Evolutionary conservation across 1,140 invertebrate genomes (phyloP).

Genomic region (Hestina assimilis): DNA sequence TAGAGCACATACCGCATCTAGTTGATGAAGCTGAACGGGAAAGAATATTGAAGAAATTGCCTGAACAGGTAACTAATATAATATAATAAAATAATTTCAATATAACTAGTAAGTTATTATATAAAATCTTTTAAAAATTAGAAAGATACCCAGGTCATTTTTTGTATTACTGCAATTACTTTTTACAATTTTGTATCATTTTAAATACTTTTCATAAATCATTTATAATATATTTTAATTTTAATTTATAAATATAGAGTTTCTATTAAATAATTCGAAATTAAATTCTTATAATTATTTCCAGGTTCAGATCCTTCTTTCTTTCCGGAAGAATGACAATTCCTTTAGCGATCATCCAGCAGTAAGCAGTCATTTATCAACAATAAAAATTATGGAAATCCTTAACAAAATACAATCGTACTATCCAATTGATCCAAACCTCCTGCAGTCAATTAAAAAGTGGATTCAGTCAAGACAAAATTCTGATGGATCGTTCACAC

Average conservation of each 20-base stretch:
- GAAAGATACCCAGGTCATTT: too few species aligned
- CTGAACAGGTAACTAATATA: conserved; percentile 66
- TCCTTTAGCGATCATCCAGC: conserved; percentile 82
- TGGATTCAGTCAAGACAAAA: conserved; percentile 81
- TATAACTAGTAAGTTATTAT: background rate
- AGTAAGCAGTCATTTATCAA: conserved; percentile 79
- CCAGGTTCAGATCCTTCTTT: conserved; percentile 81
- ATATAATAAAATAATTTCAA: background rate
- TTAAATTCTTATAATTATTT: conserved; percentile 7
- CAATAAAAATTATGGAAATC: conserved; percentile 79
- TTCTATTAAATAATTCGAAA: too few species aligned
- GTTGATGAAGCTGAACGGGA: conserved; percentile 70
- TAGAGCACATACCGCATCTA: conserved; percentile 75
- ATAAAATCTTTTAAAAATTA: too few species aligned
- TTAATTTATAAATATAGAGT: too few species aligned
- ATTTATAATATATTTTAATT: too few species aligned
- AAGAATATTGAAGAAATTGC: conserved; percentile 71
- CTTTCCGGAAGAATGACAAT: conserved; percentile 80
- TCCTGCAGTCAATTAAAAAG: conserved; percentile 78
- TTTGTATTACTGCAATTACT: too few species aligned
- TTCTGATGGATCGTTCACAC: conserved; percentile 80
- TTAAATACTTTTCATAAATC: too few species aligned
- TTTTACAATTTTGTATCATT: too few species aligned
- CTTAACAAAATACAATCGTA: conserved; percentile 80
- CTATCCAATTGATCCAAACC: conserved; percentile 79